Evolutionary conservation across 2,888 invertebrate genomes (phyloP).

Genomic region (Embidobia sp.): DNA sequence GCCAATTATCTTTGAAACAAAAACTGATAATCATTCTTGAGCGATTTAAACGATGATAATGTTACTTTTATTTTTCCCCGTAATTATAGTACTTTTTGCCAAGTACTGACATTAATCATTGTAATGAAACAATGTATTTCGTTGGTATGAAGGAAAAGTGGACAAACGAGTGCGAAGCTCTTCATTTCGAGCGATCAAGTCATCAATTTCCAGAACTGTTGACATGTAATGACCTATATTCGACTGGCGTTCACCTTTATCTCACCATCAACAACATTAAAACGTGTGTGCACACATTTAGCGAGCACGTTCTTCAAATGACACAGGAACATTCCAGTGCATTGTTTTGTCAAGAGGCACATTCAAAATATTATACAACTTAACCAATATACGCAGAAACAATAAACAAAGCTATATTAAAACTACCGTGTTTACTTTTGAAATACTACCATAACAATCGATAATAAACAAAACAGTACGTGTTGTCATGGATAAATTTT

Average conservation of each 20-base stretch:
- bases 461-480: too few relatives aligned
- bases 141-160: neutral
- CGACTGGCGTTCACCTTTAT: slow-evolving; percentile 19
- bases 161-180: slow-evolving; percentile 1
- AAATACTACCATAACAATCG: too few relatives aligned
- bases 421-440: too few relatives aligned
- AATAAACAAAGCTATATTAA: too few relatives aligned
- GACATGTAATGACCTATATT: slow-evolving; percentile 31
- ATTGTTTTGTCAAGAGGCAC: neutral
- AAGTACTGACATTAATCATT: too few relatives aligned
- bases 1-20: too few relatives aligned
- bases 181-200: slow-evolving; percentile 11
- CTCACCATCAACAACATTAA: slow-evolving; percentile 4
- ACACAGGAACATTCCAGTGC: neutral
- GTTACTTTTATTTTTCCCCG: too few relatives aligned
- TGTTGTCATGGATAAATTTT: too few relatives aligned
- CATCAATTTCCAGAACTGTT: slow-evolving; percentile 31
- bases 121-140: neutral
- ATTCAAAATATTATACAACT: neutral
- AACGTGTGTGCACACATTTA: neutral
- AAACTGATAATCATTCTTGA: too few relatives aligned
- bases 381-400: neutral
- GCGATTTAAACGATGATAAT: too few relatives aligned
- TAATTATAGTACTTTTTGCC: too few relatives aligned
- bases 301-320: neutral